These are phyloP conservation scores for Tangara arthus DNA, from an alignment of 2,797 vertebrate species.

Conservation along the genomic window DNA sequence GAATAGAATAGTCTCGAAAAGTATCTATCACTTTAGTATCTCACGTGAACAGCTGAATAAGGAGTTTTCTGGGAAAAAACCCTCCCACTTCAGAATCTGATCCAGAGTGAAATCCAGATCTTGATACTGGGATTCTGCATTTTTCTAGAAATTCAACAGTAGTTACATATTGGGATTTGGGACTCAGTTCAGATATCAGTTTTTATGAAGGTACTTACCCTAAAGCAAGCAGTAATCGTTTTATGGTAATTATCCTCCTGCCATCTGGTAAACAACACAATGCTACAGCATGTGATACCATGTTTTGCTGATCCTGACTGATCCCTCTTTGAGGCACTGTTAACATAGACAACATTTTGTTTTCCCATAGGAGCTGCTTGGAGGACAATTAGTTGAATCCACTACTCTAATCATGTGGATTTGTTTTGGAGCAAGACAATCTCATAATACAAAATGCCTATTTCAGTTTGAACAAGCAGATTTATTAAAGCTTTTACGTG, in stretches of 20 bases:
- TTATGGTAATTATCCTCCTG: constrained; percentile 32
- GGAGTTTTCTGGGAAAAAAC: background rate
- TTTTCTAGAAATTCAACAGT: background rate
- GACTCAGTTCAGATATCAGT: background rate
- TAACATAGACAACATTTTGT: constrained; percentile 34
- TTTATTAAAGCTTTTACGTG: constrained; percentile 59
- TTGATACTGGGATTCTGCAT: background rate
- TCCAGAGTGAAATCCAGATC: background rate
- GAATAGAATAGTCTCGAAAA: background rate
- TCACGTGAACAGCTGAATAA: background rate
- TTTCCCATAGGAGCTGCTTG: constrained; percentile 49
- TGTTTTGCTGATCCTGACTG: constrained; percentile 21
- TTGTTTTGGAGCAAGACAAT: constrained; percentile 58
- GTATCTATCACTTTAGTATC: background rate
- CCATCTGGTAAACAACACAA: constrained; percentile 15
- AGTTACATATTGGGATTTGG: background rate
- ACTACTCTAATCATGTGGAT: constrained; percentile 54
- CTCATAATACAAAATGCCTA: constrained; percentile 57
- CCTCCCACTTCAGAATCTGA: background rate
- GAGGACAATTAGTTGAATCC: constrained; percentile 68
- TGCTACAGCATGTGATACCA: background rate
- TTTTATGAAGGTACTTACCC: constrained; percentile 7
- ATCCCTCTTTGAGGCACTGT: constrained; percentile 40
- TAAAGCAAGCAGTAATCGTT: constrained; percentile 39
- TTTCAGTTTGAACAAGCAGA: constrained; percentile 64